Base-by-base conservation (phyloP, 2,113 vertebrate genomes). In the Passerina amoena region DNA sequence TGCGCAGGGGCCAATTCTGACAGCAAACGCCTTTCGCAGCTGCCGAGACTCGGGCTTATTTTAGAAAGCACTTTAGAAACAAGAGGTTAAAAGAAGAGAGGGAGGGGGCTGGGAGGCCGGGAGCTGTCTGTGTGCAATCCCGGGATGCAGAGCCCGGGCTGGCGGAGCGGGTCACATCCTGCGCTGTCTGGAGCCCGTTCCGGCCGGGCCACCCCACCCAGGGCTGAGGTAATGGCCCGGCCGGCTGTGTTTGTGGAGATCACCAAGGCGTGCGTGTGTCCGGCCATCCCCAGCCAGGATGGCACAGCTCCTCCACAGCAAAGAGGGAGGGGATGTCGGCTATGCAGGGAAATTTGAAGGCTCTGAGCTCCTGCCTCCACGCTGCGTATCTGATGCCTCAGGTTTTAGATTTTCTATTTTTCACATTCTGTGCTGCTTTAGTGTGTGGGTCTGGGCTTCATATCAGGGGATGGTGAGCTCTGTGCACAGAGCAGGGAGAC, bases 61-160 rank as follows among this genome's bases (percentile, higher is more conserved):
- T 97, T 97, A 97, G 96, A 95, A 97, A 97, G 81, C 80, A 94
- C 95, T 97, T 96, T 94, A 94, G 97, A 98, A 97, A 94, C 33
- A 95, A 94, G 92, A 96, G 94, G 94, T 95, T 96, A 94, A 95
- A 93, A 94, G 92, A 75, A 27, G 82, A 82, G 81, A n/a, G 42
- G 54, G 40, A 42, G 14, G 40, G 35, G 25, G 42, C 4, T 19
- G 50, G 79, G 69, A 78, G 85, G 6, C 12, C 10, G 63, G 85
- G 92, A 90, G 85, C 63, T 80, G 84, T 68, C 75, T 93, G 94
- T 77, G 92, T 38, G 90, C 16, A 30, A 77, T 88, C 40, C 71
- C n/a, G 18, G 71, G 84, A 64, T 88, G 93, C 97, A 65, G 60
- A 90, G 87, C 93, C 93, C 37, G 53, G 88, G 35, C 91, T 86